Evolutionary conservation across 1,140 invertebrate species (phyloP).

Genomic region (Dendrolimus punctatus): DNA sequence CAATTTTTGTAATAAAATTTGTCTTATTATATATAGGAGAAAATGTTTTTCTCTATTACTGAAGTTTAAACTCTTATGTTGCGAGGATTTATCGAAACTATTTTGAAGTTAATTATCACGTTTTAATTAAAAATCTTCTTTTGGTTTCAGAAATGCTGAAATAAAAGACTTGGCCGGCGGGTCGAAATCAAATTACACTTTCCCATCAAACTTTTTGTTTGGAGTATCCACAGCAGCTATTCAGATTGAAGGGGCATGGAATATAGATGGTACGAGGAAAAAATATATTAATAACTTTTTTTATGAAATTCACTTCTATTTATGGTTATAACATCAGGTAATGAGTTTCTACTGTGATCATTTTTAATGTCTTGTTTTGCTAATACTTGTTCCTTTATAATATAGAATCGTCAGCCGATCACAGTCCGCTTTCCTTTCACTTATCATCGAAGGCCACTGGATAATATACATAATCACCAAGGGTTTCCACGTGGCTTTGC

Average conservation of each 20-base stretch:
- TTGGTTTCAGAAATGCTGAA: constrained; percentile 37
- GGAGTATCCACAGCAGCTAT: constrained; percentile 73
- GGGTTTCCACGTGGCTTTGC: no score
- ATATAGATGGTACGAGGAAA: constrained; percentile 70
- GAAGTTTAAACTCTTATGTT: no score
- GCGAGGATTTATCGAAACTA: neutral
- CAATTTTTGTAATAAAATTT: no score
- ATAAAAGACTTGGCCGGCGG: constrained; percentile 46
- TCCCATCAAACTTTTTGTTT: constrained; percentile 73
- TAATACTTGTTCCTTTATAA: no score
- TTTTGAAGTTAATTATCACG: neutral
- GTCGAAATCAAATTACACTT: constrained; percentile 49
- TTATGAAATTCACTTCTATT: neutral
- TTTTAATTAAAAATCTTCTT: constrained; percentile 4
- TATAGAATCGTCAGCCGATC: no score
- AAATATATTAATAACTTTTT: neutral
- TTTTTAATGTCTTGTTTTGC: no score
- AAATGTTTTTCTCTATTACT: no score
- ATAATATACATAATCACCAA: no score
- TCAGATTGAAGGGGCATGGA: constrained; percentile 83
- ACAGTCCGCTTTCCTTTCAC: no score
- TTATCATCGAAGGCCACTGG: no score
- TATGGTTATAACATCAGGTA: neutral
- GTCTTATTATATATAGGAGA: no score
- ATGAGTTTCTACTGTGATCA: no score